These are phyloP conservation scores for Caenorhabditis elegans DNA, from an alignment of 1,140 invertebrate species.

Conservation along the genomic window WBcel235 BX284606.5:7606001-7606500, in stretches of 20 bases:
- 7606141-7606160: slow-evolving; percentile 8
- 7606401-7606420: slow-evolving; percentile 1
- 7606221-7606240: slow-evolving; percentile 23
- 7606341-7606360: slow-evolving; percentile 23
- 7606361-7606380: slow-evolving; percentile 12
- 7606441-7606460: background rate
- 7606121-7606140: slow-evolving; percentile 21
- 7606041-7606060: too few relatives aligned
- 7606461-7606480: slow-evolving; percentile 30
- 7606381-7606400: slow-evolving; percentile 31
- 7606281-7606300: background rate
- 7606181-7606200: slow-evolving; percentile 21
- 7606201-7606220: slow-evolving; percentile 28
- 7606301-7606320: background rate
- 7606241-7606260: background rate
- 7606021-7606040: too few relatives aligned
- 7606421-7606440: slow-evolving; percentile 14
- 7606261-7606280: background rate
- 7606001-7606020: too few relatives aligned
- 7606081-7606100: background rate
- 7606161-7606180: slow-evolving; percentile 15
- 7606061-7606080: background rate
- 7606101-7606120: slow-evolving; percentile 19
- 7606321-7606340: slow-evolving; percentile 27
- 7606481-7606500: slow-evolving; percentile 31